Base-by-base conservation (phyloP, 1,140 invertebrate species). In the Apis laboriosa region DNA sequence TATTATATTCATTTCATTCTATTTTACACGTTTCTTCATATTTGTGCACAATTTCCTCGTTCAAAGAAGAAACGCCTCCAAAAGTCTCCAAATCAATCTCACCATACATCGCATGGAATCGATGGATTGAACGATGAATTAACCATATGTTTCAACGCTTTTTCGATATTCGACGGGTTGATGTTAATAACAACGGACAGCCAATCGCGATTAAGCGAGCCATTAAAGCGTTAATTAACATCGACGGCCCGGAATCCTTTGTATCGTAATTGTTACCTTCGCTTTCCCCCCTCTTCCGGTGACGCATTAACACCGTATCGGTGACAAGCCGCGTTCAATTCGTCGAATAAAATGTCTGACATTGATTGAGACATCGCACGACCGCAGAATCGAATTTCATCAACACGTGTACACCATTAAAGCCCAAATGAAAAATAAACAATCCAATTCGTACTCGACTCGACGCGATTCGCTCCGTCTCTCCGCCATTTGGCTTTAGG, bases 191-290 rank as follows among this genome's bases (percentile, higher is more conserved):
- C 53, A 17, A 15, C 9, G n/a, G 15, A 24, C 24, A 51, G 11
- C 24, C 72, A 43, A 61, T 75, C 72, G 24, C 5, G 17, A 60
- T n/a, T 49, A 74, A 13, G 34, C 17, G 28, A 9, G 34, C 34
- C 58, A 60, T 75, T 63, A 51, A 75, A 75, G 51, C 56, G 9
- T 63, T 75, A 61, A 75, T 75, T 49, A 75, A 75, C 72, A 75
- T 24, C 58, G 58, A 75, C 72, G 58, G 34, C 4, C 28, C 28
- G 53, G 19, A 43, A 58, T 43, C 71, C 71, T 73, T 73, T 73
- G 34, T 49, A 49, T 24, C 72, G 56, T 19, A 75, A 75, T 61
- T 75, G 58, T 63, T 51, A 43, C 34, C 34, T 43, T 43, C 34
- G 34, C 34, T 7, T 43, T 5, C 34, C 34, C 2, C 34, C n/a